Conservation (phyloP, 2,888 invertebrate genomes). For the Standfussiana lucernea region DNA sequence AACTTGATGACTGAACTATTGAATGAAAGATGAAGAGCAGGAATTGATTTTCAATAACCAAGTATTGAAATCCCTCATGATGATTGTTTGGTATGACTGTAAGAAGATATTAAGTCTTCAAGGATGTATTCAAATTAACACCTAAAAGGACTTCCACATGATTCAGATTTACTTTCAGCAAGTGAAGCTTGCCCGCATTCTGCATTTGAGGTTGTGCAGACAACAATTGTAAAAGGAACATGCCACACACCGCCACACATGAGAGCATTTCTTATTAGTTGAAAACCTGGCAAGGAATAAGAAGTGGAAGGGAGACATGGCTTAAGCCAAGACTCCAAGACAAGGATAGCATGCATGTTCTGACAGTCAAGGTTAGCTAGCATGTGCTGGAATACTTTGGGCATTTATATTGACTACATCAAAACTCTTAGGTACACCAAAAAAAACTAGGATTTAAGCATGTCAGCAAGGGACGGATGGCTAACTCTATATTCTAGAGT, state of each 20-base stretch:
- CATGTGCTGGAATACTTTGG: neutral
- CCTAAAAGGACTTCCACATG: neutral
- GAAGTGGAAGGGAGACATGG: neutral
- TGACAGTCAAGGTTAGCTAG: neutral
- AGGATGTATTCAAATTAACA: neutral
- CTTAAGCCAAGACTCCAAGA: neutral
- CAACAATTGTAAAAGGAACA: neutral
- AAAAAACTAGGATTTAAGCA: neutral
- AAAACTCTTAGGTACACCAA: neutral
- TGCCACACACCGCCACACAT: neutral
- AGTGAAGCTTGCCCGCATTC: neutral
- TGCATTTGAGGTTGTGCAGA: neutral
- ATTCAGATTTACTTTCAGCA: neutral
- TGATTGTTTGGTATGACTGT: neutral
- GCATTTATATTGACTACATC: neutral
- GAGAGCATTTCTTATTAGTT: neutral
- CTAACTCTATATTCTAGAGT: no score
- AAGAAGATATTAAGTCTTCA: neutral
- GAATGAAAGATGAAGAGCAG: neutral
- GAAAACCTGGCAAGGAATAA: neutral
- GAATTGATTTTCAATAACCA: neutral
- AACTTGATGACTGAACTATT: neutral
- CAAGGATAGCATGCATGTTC: neutral
- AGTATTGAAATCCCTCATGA: neutral
- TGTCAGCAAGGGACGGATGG: neutral